phyloP scores from a whole-genome alignment of 2,888 invertebrate genomes.

The Chrysomela aeneicollis region DNA sequence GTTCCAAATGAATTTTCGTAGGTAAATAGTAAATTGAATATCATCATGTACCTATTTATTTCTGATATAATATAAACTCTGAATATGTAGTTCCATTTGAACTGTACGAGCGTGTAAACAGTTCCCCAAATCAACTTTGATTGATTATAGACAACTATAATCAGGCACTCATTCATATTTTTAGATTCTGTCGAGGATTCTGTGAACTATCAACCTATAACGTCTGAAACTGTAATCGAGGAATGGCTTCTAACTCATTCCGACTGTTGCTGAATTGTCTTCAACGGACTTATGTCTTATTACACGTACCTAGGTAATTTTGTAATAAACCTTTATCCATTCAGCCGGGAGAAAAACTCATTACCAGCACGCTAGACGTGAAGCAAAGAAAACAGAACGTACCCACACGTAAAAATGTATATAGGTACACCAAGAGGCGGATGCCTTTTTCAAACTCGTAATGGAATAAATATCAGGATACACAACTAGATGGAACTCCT shows the following conservation, averaged over 20 bases:
- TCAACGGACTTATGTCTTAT: conserved; percentile 24
- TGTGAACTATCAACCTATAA: neutral
- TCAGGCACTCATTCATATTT: too few species aligned
- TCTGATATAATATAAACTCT: too few species aligned
- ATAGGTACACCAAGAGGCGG: conserved; percentile 9
- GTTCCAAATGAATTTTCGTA: too few species aligned
- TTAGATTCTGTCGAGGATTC: too few species aligned
- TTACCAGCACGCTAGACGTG: conserved; percentile 28
- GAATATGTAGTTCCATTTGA: too few species aligned
- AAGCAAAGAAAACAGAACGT: conserved; percentile 24
- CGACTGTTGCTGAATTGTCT: conserved; percentile 22
- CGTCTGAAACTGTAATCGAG: conserved; percentile 15
- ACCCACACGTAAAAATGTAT: conserved; percentile 18
- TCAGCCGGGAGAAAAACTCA: conserved; percentile 25
- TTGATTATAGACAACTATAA: too few species aligned
- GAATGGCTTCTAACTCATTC: conserved; percentile 19
- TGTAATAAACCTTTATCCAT: conserved; percentile 33
- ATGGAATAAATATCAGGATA: conserved; percentile 4
- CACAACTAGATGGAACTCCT: neutral
- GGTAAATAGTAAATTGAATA: too few species aligned
- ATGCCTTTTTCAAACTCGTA: neutral
- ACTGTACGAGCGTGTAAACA: too few species aligned
- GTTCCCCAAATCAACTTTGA: too few species aligned
- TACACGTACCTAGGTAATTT: conserved; percentile 34
- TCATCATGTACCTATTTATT: too few species aligned